Base-by-base conservation (phyloP, 2,888 invertebrate species). In the Hirtodrosophila duncani region DNA sequence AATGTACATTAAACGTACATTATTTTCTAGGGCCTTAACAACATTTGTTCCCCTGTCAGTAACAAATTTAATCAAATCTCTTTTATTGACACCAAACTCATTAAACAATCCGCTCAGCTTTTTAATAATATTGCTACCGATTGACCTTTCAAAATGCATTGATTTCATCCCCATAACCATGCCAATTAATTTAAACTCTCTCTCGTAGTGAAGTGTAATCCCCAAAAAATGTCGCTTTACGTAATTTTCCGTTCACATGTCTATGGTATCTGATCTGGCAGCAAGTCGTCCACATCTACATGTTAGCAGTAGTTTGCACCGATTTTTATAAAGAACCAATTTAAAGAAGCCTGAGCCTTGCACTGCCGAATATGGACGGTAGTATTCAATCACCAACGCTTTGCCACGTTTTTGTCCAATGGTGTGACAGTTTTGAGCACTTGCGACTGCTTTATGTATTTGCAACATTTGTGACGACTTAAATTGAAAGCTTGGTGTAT, bases 231-330 rank as follows among this genome's bases (percentile, higher is more conserved):
- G 43, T 4, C 49, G 20, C 11, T 50, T 24, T 1, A 39, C 33
- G 4, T 43, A 48, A 9, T 33, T 38, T 23, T 48, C 42, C 10
- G 42, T 14, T 42, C 42, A 48, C 17, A 53, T 31, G 9, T 53
- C 27, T 1, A 53, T 14, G 5, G 46, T 41, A 5, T 20, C 52
- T 29, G 52, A 45, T 11, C 26, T 2, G 43, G 43, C 1, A 43
- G 13, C 20, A 34, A 1, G 8, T 42, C 34, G n/a, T 49, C 29
- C 8, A 36, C 10, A 23, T 42, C 34, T 16, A 49, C 41, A 17
- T 41, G 16, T n/a, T 39, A 33, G 1, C 49, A 34, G 10, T 49
- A 49, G 1, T 21, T 29, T n/a, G 36, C 17, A 1, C 41, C 49
- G 13, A 49, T 29, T 8, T 49, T 42, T 2, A 23, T 17, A 5